These are phyloP conservation scores for Mus spretus DNA, from an alignment of 2,797 vertebrate species.

Conservation along the genomic window DNA sequence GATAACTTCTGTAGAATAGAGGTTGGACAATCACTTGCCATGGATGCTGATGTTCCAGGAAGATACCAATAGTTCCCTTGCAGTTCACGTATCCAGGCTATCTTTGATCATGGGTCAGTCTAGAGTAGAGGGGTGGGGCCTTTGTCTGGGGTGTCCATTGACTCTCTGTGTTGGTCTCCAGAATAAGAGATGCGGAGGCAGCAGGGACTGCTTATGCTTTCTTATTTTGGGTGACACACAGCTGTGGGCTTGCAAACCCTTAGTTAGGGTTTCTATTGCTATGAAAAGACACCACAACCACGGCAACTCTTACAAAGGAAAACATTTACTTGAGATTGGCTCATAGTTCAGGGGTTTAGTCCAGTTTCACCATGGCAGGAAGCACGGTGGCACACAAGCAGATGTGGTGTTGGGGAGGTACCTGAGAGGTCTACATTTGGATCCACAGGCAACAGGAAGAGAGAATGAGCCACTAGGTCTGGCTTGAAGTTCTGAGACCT, in stretches of 20 bases:
- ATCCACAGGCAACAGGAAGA: background rate
- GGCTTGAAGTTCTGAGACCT: background rate
- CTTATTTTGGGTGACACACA: background rate
- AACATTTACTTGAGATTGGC: background rate
- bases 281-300: background rate
- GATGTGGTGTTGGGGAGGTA: background rate
- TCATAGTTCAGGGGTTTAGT: background rate
- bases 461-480: background rate
- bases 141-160: background rate
- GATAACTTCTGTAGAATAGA: background rate
- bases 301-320: background rate
- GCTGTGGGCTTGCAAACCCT: background rate
- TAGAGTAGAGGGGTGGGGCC: background rate
- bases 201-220: background rate
- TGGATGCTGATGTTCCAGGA: background rate
- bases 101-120: background rate
- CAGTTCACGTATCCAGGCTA: background rate
- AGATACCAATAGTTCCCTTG: background rate
- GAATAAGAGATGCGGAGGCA: background rate
- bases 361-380: background rate
- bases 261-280: background rate
- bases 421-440: background rate
- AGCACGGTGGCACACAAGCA: background rate
- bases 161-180: background rate
- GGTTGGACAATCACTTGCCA: background rate